Base-by-base conservation (phyloP, 2,113 vertebrate species). In the Oncorhynchus nerka region DNA sequence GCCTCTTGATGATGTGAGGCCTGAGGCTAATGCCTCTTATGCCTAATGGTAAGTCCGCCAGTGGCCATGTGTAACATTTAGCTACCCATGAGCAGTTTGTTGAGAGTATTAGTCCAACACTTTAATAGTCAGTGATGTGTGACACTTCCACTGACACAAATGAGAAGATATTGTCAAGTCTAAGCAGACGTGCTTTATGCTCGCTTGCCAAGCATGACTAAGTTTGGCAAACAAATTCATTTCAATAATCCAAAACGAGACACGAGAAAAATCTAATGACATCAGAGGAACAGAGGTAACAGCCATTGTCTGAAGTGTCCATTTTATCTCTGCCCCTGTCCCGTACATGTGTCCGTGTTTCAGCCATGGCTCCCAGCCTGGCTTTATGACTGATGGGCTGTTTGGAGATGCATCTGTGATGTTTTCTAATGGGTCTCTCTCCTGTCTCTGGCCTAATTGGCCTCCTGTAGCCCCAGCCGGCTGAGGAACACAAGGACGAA, bases 151-250 rank as follows among this genome's bases (percentile, higher is more conserved):
- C 39, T 39, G 78, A 82, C 82, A 74, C 84, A 87, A 89, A 89
- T 85, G 83, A 87, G 82, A 74, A 75, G 78, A 76, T 64, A 0
- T 79, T 28, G 80, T 61, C 51, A 55, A 55, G 16, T 55, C 15
- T 55, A 19, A 57, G 86, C 88, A 15, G 89, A 91, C 86, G 81
- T 76, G 65, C 1, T 26, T 30, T 75, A 69, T 76, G 8, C 32
- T 72, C 70, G 34, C 64, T 69, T 89, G 88, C 90, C 90, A 92
- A 90, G 77, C 84, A 79, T 68, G 77, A 85, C 83, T 90, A 91
- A 92, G 85, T 65, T 88, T 74, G 48, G 83, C 84, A 75, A 83
- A 75, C 73, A 67, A 78, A 66, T 86, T 83, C 20, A 68, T 90
- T 88, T 86, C 87, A 82, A 79, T 85, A 86, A 85, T 82, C 69